phyloP scores from a whole-genome alignment of 2,888 invertebrate genomes.

The Caenorhabditis sp. region DNA sequence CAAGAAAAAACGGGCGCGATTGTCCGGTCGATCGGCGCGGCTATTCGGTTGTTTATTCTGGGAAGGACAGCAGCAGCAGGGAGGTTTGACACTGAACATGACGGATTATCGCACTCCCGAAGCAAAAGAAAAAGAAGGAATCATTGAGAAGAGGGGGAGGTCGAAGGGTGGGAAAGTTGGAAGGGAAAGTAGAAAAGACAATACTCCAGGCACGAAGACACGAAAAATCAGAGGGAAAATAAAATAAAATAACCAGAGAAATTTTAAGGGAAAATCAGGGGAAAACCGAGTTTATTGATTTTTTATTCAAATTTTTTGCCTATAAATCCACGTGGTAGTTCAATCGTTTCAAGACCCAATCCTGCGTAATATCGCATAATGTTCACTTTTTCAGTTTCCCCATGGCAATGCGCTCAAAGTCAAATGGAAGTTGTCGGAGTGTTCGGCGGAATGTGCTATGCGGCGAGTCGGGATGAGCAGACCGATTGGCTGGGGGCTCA shows the following conservation, averaged over 20 bases:
- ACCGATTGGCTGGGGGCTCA: slow-evolving; percentile 76
- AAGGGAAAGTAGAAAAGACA: slow-evolving; percentile 25
- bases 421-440: slow-evolving; percentile 77
- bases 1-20: slow-evolving; percentile 28
- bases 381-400: slow-evolving; percentile 76
- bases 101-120: slow-evolving; percentile 48
- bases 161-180: slow-evolving; percentile 7
- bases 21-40: slow-evolving; percentile 17
- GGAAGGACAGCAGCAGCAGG: too few relatives aligned
- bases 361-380: too few relatives aligned
- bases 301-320: too few relatives aligned
- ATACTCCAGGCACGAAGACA: slow-evolving; percentile 13
- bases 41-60: slow-evolving; percentile 37
- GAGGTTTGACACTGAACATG: slow-evolving; percentile 55
- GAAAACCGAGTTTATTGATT: too few relatives aligned
- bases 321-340: too few relatives aligned
- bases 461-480: slow-evolving; percentile 72
- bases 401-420: slow-evolving; percentile 78
- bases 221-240: too few relatives aligned
- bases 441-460: slow-evolving; percentile 73
- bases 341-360: too few relatives aligned
- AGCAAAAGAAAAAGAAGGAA: too few relatives aligned
- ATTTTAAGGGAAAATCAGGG: too few relatives aligned
- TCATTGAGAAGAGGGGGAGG: slow-evolving; percentile 8
- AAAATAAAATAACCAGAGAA: too few relatives aligned